These are phyloP conservation scores for Pachycephala philippinensis DNA, from an alignment of 2,113 vertebrate species.

Conservation along the genomic window DNA sequence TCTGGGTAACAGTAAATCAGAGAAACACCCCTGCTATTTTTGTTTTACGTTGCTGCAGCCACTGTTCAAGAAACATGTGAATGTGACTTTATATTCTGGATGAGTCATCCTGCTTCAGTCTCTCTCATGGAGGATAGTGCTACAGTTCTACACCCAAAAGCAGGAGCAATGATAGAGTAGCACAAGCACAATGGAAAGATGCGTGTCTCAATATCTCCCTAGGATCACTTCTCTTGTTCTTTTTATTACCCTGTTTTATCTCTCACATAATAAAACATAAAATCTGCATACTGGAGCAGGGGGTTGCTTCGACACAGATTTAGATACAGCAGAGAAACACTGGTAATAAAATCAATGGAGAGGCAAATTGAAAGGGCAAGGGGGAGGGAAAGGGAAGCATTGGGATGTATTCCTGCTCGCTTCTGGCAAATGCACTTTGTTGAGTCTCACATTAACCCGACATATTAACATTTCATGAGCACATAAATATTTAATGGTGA, in stretches of 20 bases:
- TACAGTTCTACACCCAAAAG: background rate
- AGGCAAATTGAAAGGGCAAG: conserved; percentile 37
- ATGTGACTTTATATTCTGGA: background rate
- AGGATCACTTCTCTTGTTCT: background rate
- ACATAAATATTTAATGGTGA: conserved; percentile 71
- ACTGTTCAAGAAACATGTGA: background rate
- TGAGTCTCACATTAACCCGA: conserved; percentile 49
- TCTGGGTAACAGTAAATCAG: background rate
- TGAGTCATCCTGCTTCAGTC: conserved; percentile 18
- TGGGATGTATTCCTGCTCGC: background rate
- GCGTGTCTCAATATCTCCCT: background rate
- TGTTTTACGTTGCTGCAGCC: background rate
- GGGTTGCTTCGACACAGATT: background rate
- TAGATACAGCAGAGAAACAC: conserved; percentile 24
- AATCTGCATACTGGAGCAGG: conserved; percentile 4
- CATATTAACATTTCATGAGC: conserved; percentile 72
- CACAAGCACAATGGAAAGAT: background rate
- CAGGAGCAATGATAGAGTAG: background rate
- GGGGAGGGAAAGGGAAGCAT: background rate
- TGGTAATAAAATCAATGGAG: conserved; percentile 48
- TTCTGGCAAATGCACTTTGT: conserved; percentile 22
- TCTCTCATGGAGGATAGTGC: background rate
- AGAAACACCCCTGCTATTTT: conserved; percentile 8
- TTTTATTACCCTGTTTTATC: background rate
- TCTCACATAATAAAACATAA: conserved; percentile 21